Base-by-base conservation (phyloP, 2,113 vertebrate species). In the Vulpes vulpes region DNA sequence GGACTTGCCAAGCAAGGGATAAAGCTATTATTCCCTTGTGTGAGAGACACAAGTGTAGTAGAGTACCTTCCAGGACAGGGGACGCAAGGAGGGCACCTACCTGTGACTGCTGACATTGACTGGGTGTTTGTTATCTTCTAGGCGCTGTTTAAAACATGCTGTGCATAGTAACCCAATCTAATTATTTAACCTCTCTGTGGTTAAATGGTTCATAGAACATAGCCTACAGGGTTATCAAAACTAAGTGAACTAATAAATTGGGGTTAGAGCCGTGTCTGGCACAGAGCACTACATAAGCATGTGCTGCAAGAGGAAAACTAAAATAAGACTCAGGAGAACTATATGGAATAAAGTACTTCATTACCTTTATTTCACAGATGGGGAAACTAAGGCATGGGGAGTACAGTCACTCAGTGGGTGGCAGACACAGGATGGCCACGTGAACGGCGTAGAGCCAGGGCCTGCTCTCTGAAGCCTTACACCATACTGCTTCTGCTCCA, bases 31-130 rank as follows among this genome's bases (percentile, higher is more conserved):
- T 55, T 82, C n/a, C 49, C 69, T 78, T 22, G 43, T 43, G 43
- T 38, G 76, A 78, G 25, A 16, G 0, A 55, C 22, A 59, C 57
- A 25, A 22, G 4, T n/a, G 2, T 8, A 60, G 51, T 43, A 38
- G 74, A 55, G 11, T 12, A 19, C 30, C 22, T n/a, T 23, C 57
- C n/a, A 3, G 0, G 20, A 35, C 0, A 32, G 81, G 2, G 15
- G 27, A 17, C 1, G 10, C 8, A 0, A 69, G 35, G 23, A 23
- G 30, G 53, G 11, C 8, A 22, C 16, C 59, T 30, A 2, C 8
- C 35, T 27, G 1, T 32, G 30, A 55, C 10, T 1, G 55, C 71
- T 64, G 30, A 49, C 55, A 23, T 2, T 22, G 32, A 15, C 53
- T 2, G 17, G n/a, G 20, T 14, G 16, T 23, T 62, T 32, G 3